A percentile compares a stretch with the other conserved stretches of the same genome.
phyloP scores from a whole-genome alignment of 2,113 vertebrate species.

The Onychostruthus taczanowskii region DNA sequence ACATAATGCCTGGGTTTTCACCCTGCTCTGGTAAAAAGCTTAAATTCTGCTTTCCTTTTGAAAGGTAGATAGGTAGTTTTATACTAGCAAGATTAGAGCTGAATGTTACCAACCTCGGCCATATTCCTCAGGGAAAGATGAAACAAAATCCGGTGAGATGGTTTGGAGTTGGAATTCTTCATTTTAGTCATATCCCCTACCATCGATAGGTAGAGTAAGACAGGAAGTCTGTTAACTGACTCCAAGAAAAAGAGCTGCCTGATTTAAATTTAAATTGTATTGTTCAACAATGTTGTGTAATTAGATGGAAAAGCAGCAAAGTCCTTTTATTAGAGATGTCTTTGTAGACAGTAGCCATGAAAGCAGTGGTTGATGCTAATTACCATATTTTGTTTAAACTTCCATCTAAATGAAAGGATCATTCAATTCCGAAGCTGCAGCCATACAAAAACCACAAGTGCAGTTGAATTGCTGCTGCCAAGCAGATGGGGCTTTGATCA shows the following conservation, averaged over 20 bases:
- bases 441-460: slow-evolving; percentile 64
- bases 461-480: slow-evolving; percentile 63
- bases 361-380: slow-evolving; percentile 65
- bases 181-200: background rate
- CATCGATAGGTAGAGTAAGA: background rate
- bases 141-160: background rate
- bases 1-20: background rate
- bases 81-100: background rate
- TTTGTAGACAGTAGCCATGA: slow-evolving; percentile 64
- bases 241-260: slow-evolving; percentile 31
- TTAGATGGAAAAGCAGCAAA: slow-evolving; percentile 62
- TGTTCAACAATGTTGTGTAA: slow-evolving; percentile 60
- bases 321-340: slow-evolving; percentile 61
- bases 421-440: slow-evolving; percentile 61
- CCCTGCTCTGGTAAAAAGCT: background rate
- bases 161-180: background rate
- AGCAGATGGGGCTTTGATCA: slow-evolving; percentile 67
- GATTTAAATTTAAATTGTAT: slow-evolving; percentile 65
- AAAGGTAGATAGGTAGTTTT: background rate
- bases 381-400: slow-evolving; percentile 72
- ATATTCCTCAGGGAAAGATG: background rate
- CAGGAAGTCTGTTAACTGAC: slow-evolving; percentile 39
- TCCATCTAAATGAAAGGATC: slow-evolving; percentile 63
- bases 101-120: background rate
- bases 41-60: background rate